These are phyloP conservation scores for Stegastes partitus DNA, from an alignment of 2,113 vertebrate genomes.

Conservation along the genomic window DNA sequence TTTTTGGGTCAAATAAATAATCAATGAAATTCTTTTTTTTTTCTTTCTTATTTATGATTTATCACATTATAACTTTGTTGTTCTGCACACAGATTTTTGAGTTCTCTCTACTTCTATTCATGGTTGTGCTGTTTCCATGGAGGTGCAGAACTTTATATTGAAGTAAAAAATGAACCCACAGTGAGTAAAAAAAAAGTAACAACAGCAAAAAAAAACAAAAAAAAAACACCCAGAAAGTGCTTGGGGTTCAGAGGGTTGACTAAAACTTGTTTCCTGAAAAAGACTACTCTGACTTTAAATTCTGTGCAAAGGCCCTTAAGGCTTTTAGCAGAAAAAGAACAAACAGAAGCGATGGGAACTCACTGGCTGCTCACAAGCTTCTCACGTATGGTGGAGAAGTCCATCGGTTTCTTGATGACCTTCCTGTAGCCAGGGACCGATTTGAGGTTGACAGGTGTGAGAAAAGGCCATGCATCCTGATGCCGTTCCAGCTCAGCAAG, in stretches of 20 bases:
- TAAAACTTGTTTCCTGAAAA: slow-evolving; percentile 24
- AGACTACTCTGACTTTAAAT: slow-evolving; percentile 19
- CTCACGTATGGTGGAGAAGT: slow-evolving; percentile 98
- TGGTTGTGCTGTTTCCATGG: too few species aligned
- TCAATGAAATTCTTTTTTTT: too few species aligned
- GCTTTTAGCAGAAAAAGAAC: slow-evolving; percentile 9
- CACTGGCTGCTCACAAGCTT: slow-evolving; percentile 98
- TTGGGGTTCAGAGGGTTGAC: not conserved
- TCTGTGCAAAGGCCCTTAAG: not conserved
- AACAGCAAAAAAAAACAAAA: too few species aligned
- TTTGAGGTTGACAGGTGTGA: slow-evolving; percentile 98
- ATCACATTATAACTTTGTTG: too few species aligned
- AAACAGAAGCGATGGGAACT: slow-evolving; percentile 78
- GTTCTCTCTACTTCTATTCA: too few species aligned
- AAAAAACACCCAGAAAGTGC: too few species aligned
- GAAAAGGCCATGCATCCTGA: slow-evolving; percentile 98
- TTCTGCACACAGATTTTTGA: too few species aligned
- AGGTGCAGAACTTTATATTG: too few species aligned
- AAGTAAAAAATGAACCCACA: too few species aligned
- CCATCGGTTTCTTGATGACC: slow-evolving; percentile 99
- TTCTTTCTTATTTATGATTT: too few species aligned
- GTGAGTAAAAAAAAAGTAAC: too few species aligned
- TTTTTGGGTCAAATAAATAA: too few species aligned
- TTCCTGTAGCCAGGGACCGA: slow-evolving; percentile 98
- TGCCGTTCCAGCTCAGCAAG: slow-evolving; percentile 97